Conservation (phyloP, 2,113 vertebrate genomes). For the Podocnemis expansa region DNA sequence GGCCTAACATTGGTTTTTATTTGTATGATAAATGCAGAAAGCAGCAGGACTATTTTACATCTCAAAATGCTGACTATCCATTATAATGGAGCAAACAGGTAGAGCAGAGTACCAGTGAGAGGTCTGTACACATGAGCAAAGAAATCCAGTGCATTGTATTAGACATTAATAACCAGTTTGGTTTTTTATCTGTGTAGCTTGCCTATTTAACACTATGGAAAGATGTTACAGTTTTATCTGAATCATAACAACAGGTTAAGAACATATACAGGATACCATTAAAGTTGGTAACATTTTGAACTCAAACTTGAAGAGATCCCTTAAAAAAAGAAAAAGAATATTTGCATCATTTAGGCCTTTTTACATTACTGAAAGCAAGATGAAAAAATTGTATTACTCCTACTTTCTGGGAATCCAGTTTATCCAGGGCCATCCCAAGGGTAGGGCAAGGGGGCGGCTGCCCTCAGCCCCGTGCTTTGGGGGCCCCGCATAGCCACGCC, state of each 20-base stretch:
- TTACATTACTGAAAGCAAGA: neutral
- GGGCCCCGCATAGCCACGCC: too few species aligned
- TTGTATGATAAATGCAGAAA: neutral
- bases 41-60: neutral
- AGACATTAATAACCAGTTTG: neutral
- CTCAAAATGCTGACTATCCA: neutral
- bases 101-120: neutral
- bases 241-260: neutral
- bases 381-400: neutral
- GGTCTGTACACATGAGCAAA: neutral
- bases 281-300: neutral
- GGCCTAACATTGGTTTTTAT: fast-evolving
- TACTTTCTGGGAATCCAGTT: neutral
- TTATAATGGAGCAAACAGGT: neutral
- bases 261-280: neutral
- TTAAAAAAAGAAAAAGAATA: neutral
- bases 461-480: too few species aligned
- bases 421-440: too few species aligned
- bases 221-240: neutral
- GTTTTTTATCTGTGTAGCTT: neutral
- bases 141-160: neutral
- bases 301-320: neutral
- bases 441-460: too few species aligned
- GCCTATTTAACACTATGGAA: fast-evolving
- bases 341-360: neutral